Evolutionary conservation across 2,113 vertebrate species (phyloP).

Genomic region (Dryoscopus gambensis): DNA sequence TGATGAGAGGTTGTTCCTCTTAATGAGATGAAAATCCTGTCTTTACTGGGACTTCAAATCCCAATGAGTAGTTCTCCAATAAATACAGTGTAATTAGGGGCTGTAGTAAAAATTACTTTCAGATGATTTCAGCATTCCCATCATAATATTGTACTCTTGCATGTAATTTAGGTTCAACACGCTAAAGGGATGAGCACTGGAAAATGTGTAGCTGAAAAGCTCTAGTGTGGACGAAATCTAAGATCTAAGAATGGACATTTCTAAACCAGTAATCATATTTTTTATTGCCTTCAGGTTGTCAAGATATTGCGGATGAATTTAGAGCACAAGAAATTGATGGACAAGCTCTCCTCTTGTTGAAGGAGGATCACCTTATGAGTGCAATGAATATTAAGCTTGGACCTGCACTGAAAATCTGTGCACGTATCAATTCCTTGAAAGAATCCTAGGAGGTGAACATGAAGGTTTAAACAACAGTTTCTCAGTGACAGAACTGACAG

Average conservation of each 20-base stretch:
- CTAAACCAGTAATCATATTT: not conserved
- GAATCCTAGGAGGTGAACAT: constrained; percentile 74
- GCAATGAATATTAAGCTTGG: constrained; percentile 99
- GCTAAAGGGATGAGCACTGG: not conserved
- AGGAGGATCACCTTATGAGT: constrained; percentile 98
- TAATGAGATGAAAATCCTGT: not conserved
- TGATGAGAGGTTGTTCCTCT: not conserved
- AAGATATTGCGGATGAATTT: constrained; percentile 94
- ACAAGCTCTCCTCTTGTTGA: constrained; percentile 93
- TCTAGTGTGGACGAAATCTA: not conserved
- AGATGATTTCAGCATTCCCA: not conserved
- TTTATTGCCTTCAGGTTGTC: constrained; percentile 80
- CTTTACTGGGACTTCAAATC: not conserved
- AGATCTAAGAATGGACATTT: not conserved
- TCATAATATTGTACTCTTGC: not conserved
- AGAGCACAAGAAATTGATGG: constrained; percentile 97
- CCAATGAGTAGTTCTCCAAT: not conserved
- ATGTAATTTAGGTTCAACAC: not conserved
- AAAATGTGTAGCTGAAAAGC: not conserved
- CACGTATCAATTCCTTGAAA: constrained; percentile 94
- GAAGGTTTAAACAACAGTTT: constrained; percentile 24
- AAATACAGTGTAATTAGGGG: not conserved
- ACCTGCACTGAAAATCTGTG: constrained; percentile 96
- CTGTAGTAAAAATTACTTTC: not conserved
- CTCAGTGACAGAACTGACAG: constrained; percentile 49